phyloP scores from a whole-genome alignment of 1,140 invertebrate genomes.

The Meteorus sp. region DNA sequence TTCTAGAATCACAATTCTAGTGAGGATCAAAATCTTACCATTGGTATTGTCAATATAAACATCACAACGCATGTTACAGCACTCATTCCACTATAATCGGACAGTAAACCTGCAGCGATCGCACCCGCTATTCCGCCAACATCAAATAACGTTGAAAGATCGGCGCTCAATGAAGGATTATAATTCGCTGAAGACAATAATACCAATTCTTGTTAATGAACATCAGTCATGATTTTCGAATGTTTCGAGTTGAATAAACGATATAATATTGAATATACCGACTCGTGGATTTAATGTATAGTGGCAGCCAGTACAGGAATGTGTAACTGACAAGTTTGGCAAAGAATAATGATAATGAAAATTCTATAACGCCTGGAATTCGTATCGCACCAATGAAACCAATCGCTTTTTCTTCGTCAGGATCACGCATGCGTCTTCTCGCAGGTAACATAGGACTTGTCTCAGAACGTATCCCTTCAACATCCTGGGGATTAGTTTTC shows the following conservation, averaged over 20 bases:
- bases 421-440: constrained; percentile 31
- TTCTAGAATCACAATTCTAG: too few species aligned
- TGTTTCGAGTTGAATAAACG: background rate
- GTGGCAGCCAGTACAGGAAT: constrained; percentile 94
- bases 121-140: constrained; percentile 87
- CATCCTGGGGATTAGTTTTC: constrained; percentile 35
- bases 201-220: background rate
- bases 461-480: constrained; percentile 36
- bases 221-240: constrained; percentile 3
- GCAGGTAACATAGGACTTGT: constrained; percentile 51
- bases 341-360: constrained; percentile 92
- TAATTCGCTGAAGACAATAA: constrained; percentile 66
- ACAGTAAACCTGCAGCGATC: constrained; percentile 84
- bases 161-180: constrained; percentile 72
- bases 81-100: constrained; percentile 81
- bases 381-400: constrained; percentile 75
- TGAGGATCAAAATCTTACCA: constrained; percentile 62
- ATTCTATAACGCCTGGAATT: constrained; percentile 94
- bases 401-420: constrained; percentile 65
- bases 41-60: constrained; percentile 78
- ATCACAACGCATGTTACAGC: constrained; percentile 83
- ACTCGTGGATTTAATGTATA: constrained; percentile 87
- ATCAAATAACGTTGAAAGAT: constrained; percentile 90
- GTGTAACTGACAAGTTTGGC: constrained; percentile 98
- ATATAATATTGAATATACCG: too few species aligned